These are phyloP conservation scores for Lagorchestes hirsutus DNA, from an alignment of 2,797 vertebrate genomes.

Conservation along the genomic window DNA sequence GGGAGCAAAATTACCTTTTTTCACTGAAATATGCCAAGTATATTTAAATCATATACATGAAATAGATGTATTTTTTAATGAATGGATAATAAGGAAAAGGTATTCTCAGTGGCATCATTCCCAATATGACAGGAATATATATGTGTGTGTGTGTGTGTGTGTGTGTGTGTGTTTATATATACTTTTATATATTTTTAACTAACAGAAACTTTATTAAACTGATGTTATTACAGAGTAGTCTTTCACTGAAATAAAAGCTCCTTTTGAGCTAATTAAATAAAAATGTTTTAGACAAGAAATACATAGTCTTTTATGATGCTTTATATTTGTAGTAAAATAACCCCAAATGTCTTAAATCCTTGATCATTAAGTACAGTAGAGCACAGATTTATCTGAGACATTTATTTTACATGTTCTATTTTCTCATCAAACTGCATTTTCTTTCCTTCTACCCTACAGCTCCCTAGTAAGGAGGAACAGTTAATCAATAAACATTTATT, in stretches of 20 bases:
- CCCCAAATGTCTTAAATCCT: conserved; percentile 62
- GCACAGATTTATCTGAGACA: conserved; percentile 50
- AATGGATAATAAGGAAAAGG: background rate
- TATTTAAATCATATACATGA: conserved; percentile 22
- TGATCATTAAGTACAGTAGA: conserved; percentile 62
- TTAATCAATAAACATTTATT: background rate
- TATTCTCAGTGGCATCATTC: conserved; percentile 28
- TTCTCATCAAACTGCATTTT: background rate
- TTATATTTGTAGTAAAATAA: conserved; percentile 29
- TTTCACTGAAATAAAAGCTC: conserved; percentile 37
- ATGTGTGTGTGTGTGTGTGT: background rate
- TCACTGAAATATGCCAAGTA: background rate
- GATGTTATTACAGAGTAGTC: conserved; percentile 18
- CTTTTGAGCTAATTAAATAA: conserved; percentile 47
- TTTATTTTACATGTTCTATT: conserved; percentile 56
- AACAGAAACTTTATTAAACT: conserved; percentile 32
- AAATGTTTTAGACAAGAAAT: conserved; percentile 60
- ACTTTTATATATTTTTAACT: background rate
- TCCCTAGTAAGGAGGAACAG: background rate
- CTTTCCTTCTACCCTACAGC: background rate
- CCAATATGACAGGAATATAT: conserved; percentile 39
- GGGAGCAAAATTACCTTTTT: background rate
- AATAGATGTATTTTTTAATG: conserved; percentile 2
- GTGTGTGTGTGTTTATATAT: background rate
- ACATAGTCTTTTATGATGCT: conserved; percentile 17